These are phyloP conservation scores for Pica pica DNA, from an alignment of 2,113 vertebrate genomes.

Conservation along the genomic window DNA sequence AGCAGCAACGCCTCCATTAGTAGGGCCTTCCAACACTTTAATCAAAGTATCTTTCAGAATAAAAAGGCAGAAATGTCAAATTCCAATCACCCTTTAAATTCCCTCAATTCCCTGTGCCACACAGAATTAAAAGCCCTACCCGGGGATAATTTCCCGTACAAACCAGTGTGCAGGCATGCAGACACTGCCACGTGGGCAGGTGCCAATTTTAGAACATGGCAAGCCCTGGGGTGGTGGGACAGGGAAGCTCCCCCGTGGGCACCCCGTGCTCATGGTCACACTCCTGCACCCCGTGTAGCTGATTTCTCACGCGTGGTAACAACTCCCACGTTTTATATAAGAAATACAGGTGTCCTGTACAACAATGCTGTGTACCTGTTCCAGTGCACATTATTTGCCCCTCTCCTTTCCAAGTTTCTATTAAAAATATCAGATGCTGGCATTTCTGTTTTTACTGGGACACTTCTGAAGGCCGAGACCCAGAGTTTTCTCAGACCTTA, in stretches of 20 bases:
- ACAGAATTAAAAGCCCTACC: conserved; percentile 5
- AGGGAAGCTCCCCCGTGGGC: fast-evolving
- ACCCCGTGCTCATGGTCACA: fast-evolving
- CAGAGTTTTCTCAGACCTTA: background rate
- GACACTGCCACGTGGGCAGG: fast-evolving
- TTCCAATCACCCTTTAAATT: conserved; percentile 47
- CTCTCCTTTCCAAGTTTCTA: background rate
- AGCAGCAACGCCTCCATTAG: conserved; percentile 61
- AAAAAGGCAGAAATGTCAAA: conserved; percentile 61
- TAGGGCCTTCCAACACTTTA: conserved; percentile 53
- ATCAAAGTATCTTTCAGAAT: conserved; percentile 66
- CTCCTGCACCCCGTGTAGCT: background rate
- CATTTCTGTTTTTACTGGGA: background rate
- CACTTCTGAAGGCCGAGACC: background rate
- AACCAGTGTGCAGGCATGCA: fast-evolving
- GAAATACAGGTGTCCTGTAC: fast-evolving
- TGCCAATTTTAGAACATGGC: background rate
- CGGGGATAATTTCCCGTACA: background rate
- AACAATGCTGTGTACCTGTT: fast-evolving
- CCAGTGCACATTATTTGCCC: background rate
- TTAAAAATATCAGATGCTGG: background rate
- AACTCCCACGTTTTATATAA: background rate
- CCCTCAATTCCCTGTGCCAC: background rate
- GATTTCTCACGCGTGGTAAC: background rate
- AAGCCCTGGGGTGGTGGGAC: background rate